Evolutionary conservation across 2,888 invertebrate species (phyloP), one percentile per base, ranked within the genome.

Genomic region (Coremacera marginata): DNA sequence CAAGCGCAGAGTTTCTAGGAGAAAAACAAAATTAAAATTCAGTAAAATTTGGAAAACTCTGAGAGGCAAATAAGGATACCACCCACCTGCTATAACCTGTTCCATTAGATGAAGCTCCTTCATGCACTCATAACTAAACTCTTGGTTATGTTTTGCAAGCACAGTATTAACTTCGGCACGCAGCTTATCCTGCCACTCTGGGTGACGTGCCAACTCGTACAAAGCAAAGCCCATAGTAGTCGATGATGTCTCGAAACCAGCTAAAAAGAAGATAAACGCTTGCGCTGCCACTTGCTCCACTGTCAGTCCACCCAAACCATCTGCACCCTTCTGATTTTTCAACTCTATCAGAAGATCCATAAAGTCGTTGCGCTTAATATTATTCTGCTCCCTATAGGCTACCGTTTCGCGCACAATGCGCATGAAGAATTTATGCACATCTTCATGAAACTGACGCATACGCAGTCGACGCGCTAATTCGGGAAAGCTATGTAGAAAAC

Each of bases 241-340:
- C 0, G 89, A 87, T 0, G 91, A 91, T 0, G 91, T 91, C 82
- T 92, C 92, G 60, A 90, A 91, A 0, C 92, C 92, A 62, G 91
- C 92, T 1, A 85, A 78, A 78, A 91, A 91, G 79, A 93, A 92
- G 0, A 91, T 84, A 37, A 91, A 89, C 11, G 91, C 90, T 77
- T 93, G 92, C 0, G 92, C 90, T 0, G 90, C 88, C 1, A 92
- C 82, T 52, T 92, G 83, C 0, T 90, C 88, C 4, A 91, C 84
- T 0, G 82, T 83, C 1, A 86, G 52, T 19, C 80, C 82, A 5
- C 77, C 77, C 44, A 83, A 80, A 0, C 82, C 83, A 0, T 79
- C 60, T 9, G 89, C 82, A 0, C 80, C 77, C 16, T 79, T 81
- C n/a, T 44, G 44, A 44, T 44, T 44, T 27, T 63, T 57, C 37